Evolutionary conservation across 2,888 invertebrate genomes (phyloP).

Genomic region (Strigamia maritima): DNA sequence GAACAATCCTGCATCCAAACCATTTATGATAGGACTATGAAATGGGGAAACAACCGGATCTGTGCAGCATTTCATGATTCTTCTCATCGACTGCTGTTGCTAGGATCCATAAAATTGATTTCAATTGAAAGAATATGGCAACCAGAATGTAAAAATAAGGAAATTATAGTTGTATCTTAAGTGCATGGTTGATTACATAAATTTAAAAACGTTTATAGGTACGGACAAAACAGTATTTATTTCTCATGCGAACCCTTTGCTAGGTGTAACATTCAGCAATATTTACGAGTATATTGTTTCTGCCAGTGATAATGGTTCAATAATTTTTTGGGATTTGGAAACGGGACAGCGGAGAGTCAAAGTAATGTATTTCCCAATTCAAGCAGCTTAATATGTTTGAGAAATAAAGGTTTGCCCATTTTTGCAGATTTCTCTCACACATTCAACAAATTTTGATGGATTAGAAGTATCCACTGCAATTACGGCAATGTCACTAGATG

Average conservation of each 20-base stretch:
- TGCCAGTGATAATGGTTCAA: not conserved
- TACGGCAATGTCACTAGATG: conserved; percentile 9
- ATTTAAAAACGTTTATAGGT: not conserved
- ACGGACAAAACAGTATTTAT: not conserved
- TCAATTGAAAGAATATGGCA: not conserved
- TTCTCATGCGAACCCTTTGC: not conserved
- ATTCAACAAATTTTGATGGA: not conserved
- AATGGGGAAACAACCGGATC: not conserved
- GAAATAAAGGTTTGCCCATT: not conserved
- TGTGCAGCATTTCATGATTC: not conserved
- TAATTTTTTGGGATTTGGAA: conserved; percentile 23
- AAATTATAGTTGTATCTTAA: too few species aligned
- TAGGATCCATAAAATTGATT: not conserved
- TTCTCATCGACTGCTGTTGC: not conserved
- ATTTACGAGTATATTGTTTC: not conserved
- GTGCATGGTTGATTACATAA: not conserved
- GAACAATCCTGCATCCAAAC: conserved; percentile 31
- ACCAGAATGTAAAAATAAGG: not conserved
- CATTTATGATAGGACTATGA: not conserved
- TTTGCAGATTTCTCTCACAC: not conserved
- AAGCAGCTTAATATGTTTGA: not conserved
- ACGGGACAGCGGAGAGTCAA: not conserved
- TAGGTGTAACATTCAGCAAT: not conserved
- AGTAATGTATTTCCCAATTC: not conserved
- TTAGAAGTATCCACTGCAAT: not conserved